These are phyloP conservation scores for Branchellion lobata DNA, from an alignment of 2,888 invertebrate species.

Conservation along the genomic window DNA sequence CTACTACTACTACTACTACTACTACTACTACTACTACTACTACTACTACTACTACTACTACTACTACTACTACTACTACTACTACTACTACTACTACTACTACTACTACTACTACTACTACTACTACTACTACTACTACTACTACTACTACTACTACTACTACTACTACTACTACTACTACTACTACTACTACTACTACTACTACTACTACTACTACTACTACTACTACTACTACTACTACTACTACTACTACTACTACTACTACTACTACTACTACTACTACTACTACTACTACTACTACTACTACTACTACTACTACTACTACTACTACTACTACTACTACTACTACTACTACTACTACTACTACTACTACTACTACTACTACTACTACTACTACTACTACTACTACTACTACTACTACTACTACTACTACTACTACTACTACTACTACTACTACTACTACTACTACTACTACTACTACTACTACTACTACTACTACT, in stretches of 20 bases:
- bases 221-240: conserved; percentile 33
- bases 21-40: conserved; percentile 25
- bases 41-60: conserved; percentile 35
- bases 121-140: conserved; percentile 35
- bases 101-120: conserved; percentile 32
- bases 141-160: conserved; percentile 36
- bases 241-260: conserved; percentile 35
- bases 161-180: conserved; percentile 44
- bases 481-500: conserved; percentile 36
- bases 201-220: conserved; percentile 40
- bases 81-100: conserved; percentile 44
- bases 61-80: conserved; percentile 45
- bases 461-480: conserved; percentile 16
- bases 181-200: conserved; percentile 44
- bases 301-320: conserved; percentile 45
- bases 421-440: conserved; percentile 45
- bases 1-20: conserved; percentile 25
- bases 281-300: conserved; percentile 37
- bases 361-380: conserved; percentile 45
- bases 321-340: conserved; percentile 45
- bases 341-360: conserved; percentile 43
- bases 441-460: conserved; percentile 40
- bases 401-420: conserved; percentile 44
- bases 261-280: conserved; percentile 35
- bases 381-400: conserved; percentile 44